Evolutionary conservation across 2,797 vertebrate species (phyloP), one percentile per base, ranked within the genome.

Genomic region (Rhinella marina): DNA sequence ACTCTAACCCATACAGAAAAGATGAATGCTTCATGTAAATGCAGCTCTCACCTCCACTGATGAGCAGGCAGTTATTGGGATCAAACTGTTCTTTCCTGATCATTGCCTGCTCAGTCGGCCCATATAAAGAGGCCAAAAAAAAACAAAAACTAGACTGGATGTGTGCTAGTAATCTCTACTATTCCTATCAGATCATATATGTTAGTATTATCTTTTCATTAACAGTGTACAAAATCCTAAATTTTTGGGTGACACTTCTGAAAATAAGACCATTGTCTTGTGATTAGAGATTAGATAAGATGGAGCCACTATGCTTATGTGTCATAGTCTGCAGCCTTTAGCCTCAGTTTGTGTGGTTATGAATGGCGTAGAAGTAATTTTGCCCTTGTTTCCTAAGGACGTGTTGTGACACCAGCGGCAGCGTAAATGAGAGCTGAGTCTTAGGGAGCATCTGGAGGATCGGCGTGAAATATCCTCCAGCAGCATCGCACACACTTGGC

Each of bases 401-500:
- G 23, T 76, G 52, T 87, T 68, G 41, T 78, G 73, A 87, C 72
- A 84, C 59, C 81, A 78, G 73, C 78, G 52, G 86, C 81, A 29
- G 57, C 66, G 86, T 78, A 57, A 66, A 87, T 77, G 61, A 87
- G 62, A 73, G 80, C 57, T 57, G 41, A 83, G 72, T 81, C 32
- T 19, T 73, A 87, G 81, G 87, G 73, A 84, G 81, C 86, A 87
- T 88, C 83, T 85, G 82, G 78, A 75, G 48, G 25, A 88, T 32
- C 83, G 66, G 87, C 82, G 87, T 88, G 66, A 86, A 76, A 82
- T 88, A 59, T 66, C 78, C 76, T 85, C 66, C 82, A 88, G 87
- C 82, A 21, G 32, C 66, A 88, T 88, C 81, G 85, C 83, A 57
- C 52, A 76, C 83, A 76, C 87, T 81, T 85, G 82, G 66, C 56